phyloP scores from a whole-genome alignment of 1,140 invertebrate species.

The Leptinotarsa undecemlineata region DNA sequence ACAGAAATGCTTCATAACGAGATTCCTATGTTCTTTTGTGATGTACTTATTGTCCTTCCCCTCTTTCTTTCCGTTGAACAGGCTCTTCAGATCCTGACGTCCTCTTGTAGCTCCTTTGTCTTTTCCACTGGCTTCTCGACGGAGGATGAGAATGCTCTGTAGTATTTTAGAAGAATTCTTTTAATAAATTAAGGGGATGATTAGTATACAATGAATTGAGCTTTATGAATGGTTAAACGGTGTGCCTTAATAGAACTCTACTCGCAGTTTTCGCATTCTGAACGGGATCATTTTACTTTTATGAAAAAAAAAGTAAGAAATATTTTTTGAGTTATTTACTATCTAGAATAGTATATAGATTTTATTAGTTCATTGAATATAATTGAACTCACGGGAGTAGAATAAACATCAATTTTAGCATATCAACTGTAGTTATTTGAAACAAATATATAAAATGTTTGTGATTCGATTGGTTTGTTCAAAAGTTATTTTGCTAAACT shows the following conservation, averaged over 20 bases:
- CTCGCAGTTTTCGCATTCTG: too few relatives aligned
- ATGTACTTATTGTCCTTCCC: not conserved
- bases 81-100: conserved; percentile 2
- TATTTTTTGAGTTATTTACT: too few relatives aligned
- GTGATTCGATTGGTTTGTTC: too few relatives aligned
- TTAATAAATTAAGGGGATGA: not conserved
- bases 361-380: too few relatives aligned
- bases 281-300: too few relatives aligned
- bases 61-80: not conserved
- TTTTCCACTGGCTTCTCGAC: conserved; percentile 5
- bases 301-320: too few relatives aligned
- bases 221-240: not conserved
- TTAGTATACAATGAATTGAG: not conserved
- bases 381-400: too few relatives aligned
- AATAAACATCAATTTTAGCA: too few relatives aligned
- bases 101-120: conserved; percentile 2
- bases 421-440: too few relatives aligned
- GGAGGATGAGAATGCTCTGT: not conserved
- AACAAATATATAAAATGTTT: too few relatives aligned
- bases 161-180: not conserved
- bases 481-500: too few relatives aligned
- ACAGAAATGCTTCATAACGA: conserved; percentile 2
- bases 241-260: not conserved
- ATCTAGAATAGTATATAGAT: too few relatives aligned
- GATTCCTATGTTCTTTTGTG: conserved; percentile 3